Percentiles rank a stretch among this genome's conserved stretches.
These are phyloP conservation scores for Tringa solitaria DNA, from an alignment of 2,113 vertebrate species.

Conservation along the genomic window DNA sequence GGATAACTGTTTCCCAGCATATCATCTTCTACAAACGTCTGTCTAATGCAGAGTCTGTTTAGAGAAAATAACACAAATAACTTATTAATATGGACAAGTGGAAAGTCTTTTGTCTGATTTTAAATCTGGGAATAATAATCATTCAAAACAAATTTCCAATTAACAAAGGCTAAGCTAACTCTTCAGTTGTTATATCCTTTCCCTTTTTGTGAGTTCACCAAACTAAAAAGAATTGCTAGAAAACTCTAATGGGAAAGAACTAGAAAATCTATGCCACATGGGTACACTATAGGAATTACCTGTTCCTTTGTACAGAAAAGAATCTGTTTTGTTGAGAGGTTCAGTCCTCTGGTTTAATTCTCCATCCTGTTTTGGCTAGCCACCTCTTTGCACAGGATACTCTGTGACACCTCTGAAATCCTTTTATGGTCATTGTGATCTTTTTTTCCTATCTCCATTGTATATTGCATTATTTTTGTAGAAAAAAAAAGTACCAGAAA, in stretches of 20 bases:
- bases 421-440: background rate
- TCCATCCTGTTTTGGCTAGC: background rate
- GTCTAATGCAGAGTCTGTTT: background rate
- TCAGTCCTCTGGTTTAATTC: background rate
- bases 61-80: background rate
- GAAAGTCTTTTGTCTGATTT: background rate
- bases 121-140: background rate
- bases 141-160: background rate
- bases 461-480: background rate
- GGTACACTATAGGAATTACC: background rate
- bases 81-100: background rate
- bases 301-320: background rate
- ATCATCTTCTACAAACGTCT: background rate
- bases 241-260: background rate
- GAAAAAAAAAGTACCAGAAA: background rate
- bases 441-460: background rate
- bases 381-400: background rate
- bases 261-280: background rate
- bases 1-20: background rate
- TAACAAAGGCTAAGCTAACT: background rate
- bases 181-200: background rate
- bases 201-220: background rate
- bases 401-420: background rate
- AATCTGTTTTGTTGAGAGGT: background rate
- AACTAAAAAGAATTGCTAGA: background rate